phyloP scores from a whole-genome alignment of 2,888 invertebrate species.

The Caenorhabditis parvicauda region DNA sequence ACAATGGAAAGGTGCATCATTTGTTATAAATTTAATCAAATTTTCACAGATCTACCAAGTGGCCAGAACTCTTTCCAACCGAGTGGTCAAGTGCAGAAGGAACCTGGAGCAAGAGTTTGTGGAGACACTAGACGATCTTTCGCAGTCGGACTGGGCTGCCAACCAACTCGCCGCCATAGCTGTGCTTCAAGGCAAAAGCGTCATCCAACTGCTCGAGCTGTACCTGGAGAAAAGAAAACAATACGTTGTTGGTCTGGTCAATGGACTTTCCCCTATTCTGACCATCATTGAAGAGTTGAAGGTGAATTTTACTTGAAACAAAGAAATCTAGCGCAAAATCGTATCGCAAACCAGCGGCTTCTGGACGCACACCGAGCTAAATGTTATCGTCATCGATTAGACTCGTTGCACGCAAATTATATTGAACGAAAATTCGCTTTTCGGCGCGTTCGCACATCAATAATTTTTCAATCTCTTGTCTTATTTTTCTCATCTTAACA shows the following conservation, averaged over 20 bases:
- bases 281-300: constrained; percentile 38
- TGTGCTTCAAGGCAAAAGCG: constrained; percentile 37
- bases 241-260: constrained; percentile 22
- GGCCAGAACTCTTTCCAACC: constrained; percentile 18
- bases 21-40: not conserved
- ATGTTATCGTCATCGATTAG: too few species aligned
- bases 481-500: too few species aligned
- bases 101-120: constrained; percentile 19
- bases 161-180: constrained; percentile 48
- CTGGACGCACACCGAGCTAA: too few species aligned
- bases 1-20: not conserved
- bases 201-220: constrained; percentile 44
- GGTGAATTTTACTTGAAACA: not conserved
- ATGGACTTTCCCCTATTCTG: constrained; percentile 35
- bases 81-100: constrained; percentile 20
- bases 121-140: constrained; percentile 17
- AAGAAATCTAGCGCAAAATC: too few species aligned
- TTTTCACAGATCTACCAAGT: constrained; percentile 28
- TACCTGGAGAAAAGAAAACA: constrained; percentile 47
- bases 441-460: too few species aligned
- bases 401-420: too few species aligned
- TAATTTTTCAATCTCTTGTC: too few species aligned
- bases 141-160: constrained; percentile 47
- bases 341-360: too few species aligned
- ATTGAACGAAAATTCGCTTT: too few species aligned